Evolutionary conservation across 2,888 invertebrate genomes (phyloP), one percentile per base, ranked within the genome.

Genomic region (Melieria picta): DNA sequence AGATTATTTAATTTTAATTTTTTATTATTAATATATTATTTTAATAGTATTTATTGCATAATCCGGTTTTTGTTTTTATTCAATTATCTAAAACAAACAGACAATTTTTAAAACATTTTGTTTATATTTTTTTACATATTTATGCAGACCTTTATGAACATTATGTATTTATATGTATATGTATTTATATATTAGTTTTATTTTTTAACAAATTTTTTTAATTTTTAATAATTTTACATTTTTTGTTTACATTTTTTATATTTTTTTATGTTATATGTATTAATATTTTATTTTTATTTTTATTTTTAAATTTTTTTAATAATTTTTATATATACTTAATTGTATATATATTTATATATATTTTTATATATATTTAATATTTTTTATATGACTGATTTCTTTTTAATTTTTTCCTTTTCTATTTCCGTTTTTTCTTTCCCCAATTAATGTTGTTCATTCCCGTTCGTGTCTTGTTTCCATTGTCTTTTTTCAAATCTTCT

Each of bases 391-490:
- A n/a, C 50, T 16, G 48, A 30, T 67, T 46, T 62, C 13, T 9
- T 62, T 11, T 4, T 61, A n/a, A 1, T 72, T 64, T 50, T 65
- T 52, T 72, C n/a, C 47, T 67, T 55, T 10, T 65, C 47, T 65
- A 5, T 55, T 62, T 66, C 42, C 30, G 4, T 9, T 64, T 50
- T 30, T n/a, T 68, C 69, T 50, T 62, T 50, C 47, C 30, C 60
- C 69, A 16, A 56, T 52, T 13, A 62, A 10, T 68, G n/a, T 57
- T 56, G 57, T 55, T 52, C 67, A 66, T 70, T 65, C 16, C 16
- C 1, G 16, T 16, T 16, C 16, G 1, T 3, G 30, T 30, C 30
- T 30, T 30, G 1, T 30, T 2, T 30, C 0, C 30, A 30, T 30
- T 30, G 30, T 30, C 30, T 30, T 30, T 30, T 30, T 30, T 3